These are phyloP conservation scores for Clarias gariepinus DNA, from an alignment of 2,113 vertebrate genomes.

Conservation along the genomic window DNA sequence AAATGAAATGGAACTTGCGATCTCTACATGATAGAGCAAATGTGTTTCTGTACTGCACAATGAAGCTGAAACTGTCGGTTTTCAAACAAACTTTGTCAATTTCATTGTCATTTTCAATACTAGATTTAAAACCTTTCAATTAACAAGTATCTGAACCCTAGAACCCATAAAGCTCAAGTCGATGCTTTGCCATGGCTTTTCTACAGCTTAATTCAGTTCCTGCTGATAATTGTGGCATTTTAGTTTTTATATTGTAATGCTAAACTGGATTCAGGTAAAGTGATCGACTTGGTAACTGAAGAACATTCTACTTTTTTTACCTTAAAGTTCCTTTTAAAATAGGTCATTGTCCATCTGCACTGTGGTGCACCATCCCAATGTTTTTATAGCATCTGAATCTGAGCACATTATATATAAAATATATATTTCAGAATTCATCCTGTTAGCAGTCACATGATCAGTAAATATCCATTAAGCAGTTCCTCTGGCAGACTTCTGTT, in stretches of 20 bases:
- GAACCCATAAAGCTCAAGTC: neutral
- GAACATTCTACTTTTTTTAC: neutral
- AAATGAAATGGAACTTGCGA: too few relatives aligned
- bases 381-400: neutral
- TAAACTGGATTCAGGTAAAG: neutral
- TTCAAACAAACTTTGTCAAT: neutral
- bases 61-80: neutral
- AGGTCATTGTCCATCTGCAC: neutral
- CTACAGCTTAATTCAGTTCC: neutral
- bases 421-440: neutral
- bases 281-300: neutral
- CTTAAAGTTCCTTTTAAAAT: neutral
- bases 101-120: neutral
- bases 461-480: neutral
- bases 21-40: too few relatives aligned
- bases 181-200: neutral
- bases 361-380: neutral
- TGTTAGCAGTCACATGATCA: neutral
- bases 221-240: neutral
- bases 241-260: neutral
- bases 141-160: neutral
- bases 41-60: too few relatives aligned
- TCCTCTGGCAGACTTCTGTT: neutral
- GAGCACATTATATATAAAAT: neutral
- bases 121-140: neutral